Conservation (phyloP, 2,113 vertebrate genomes). For the Isichthys henryi region DNA sequence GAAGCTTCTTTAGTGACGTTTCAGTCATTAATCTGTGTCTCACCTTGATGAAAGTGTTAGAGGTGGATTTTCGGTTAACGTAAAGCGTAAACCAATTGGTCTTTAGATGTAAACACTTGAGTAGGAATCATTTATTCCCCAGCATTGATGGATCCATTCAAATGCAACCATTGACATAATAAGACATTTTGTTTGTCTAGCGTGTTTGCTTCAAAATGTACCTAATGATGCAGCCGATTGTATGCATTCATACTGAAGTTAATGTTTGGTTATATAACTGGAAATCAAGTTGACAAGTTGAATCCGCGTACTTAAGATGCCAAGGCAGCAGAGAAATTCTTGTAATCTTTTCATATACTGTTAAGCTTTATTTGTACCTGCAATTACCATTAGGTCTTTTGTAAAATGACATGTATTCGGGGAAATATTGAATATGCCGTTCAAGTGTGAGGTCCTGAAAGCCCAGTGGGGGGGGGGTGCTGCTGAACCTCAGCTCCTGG, state of each 20-base stretch:
- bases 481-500: neutral
- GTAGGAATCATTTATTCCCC: neutral
- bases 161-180: neutral
- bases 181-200: neutral
- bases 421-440: neutral
- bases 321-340: neutral
- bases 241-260: neutral
- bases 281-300: neutral
- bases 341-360: neutral
- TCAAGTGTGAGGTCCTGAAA: neutral
- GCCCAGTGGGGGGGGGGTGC: neutral
- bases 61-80: neutral
- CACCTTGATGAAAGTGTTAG: neutral
- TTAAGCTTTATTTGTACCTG: neutral
- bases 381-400: neutral
- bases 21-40: neutral
- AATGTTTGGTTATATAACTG: neutral
- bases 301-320: neutral
- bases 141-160: conserved; percentile 2
- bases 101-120: neutral
- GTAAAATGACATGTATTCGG: neutral
- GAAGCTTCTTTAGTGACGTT: neutral
- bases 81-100: neutral
- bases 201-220: neutral
- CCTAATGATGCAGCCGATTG: neutral